These are phyloP conservation scores for Carcinoscorpius rotundicauda DNA, from an alignment of 1,140 invertebrate species.

Conservation along the genomic window DNA sequence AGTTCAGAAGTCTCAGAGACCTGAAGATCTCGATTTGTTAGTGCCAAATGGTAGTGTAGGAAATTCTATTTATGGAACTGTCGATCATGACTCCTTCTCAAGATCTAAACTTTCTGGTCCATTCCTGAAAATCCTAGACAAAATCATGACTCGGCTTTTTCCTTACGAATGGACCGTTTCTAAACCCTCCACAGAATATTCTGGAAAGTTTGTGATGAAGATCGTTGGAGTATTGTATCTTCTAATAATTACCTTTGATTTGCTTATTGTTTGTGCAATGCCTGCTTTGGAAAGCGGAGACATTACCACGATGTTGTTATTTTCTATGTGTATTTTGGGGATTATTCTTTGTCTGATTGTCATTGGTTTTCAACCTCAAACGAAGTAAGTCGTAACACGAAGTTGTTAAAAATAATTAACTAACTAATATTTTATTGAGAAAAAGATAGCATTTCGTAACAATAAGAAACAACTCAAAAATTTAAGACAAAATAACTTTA, in stretches of 20 bases:
- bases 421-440: too few relatives aligned
- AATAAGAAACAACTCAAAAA: too few relatives aligned
- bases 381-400: slow-evolving; percentile 46
- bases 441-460: too few relatives aligned
- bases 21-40: too few relatives aligned
- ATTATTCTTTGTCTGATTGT: slow-evolving; percentile 63
- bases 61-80: too few relatives aligned
- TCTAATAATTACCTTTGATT: slow-evolving; percentile 65
- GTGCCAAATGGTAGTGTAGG: too few relatives aligned
- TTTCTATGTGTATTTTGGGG: slow-evolving; percentile 55
- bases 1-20: too few relatives aligned
- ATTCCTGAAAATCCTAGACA: too few relatives aligned
- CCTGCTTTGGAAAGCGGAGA: slow-evolving; percentile 31
- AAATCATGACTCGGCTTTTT: background rate
- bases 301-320: slow-evolving; percentile 51
- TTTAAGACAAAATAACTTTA: too few relatives aligned
- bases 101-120: too few relatives aligned
- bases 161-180: slow-evolving; percentile 23
- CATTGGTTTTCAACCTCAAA: slow-evolving; percentile 81
- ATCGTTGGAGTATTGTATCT: slow-evolving; percentile 69
- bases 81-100: too few relatives aligned
- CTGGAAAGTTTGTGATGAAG: slow-evolving; percentile 73
- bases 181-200: slow-evolving; percentile 66
- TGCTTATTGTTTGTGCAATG: slow-evolving; percentile 65
- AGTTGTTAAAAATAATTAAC: too few relatives aligned